Percentiles rank a stretch among this genome's conserved stretches.
Evolutionary conservation across 2,113 vertebrate species (phyloP).

Genomic region (Nothoprocta perdicaria): DNA sequence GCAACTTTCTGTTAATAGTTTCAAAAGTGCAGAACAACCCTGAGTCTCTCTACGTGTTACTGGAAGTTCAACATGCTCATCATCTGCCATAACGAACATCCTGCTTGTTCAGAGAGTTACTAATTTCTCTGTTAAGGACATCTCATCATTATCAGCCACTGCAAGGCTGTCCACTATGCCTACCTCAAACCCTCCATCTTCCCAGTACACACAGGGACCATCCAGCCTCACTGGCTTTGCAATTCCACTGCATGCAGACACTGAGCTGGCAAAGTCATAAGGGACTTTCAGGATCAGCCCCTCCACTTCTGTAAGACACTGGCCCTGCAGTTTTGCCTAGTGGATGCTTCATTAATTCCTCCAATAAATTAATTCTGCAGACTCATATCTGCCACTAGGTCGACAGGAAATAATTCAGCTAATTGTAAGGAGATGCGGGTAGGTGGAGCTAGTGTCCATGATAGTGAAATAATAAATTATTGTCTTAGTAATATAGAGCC

Average conservation of each 20-base stretch:
- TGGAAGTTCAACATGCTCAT: neutral
- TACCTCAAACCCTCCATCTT: neutral
- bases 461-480: neutral
- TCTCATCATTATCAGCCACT: neutral
- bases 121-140: neutral
- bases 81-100: neutral
- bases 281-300: neutral
- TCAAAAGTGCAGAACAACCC: neutral
- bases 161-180: neutral
- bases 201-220: neutral
- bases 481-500: neutral
- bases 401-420: neutral
- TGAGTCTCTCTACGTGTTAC: neutral
- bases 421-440: neutral
- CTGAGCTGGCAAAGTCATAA: neutral
- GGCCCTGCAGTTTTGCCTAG: neutral
- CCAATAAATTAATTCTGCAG: neutral
- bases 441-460: neutral
- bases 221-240: neutral
- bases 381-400: neutral
- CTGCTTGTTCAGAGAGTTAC: neutral
- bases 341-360: neutral
- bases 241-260: neutral
- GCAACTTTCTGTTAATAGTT: neutral
- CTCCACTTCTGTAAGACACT: neutral